Evolutionary conservation across 2,888 invertebrate species (phyloP).

Genomic region (Xestobium rufovillosum): DNA sequence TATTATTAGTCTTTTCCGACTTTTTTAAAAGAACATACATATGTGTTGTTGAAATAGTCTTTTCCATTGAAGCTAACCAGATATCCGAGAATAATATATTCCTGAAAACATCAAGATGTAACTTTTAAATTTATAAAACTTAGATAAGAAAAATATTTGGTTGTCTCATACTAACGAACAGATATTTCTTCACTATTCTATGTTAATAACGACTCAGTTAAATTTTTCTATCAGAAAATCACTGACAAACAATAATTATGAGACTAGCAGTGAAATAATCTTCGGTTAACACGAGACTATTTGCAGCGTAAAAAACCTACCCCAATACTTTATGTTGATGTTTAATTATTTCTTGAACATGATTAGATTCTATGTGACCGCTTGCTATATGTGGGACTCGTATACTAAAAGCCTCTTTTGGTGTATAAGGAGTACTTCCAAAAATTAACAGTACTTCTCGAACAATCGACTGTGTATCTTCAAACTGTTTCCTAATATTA

Average conservation of each 20-base stretch:
- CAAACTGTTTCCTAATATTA: conserved; percentile 30
- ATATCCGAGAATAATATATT: conserved; percentile 30
- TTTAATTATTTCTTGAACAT: conserved; percentile 28
- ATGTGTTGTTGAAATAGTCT: conserved; percentile 28
- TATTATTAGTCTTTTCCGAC: conserved; percentile 10
- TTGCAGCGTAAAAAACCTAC: conserved; percentile 25
- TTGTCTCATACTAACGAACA: too few relatives aligned
- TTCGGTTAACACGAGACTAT: too few relatives aligned
- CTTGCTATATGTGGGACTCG: conserved; percentile 24
- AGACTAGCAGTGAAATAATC: too few relatives aligned
- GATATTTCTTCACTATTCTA: conserved; percentile 1
- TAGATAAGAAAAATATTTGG: neutral
- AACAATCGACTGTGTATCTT: conserved; percentile 22
- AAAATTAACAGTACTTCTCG: conserved; percentile 33
- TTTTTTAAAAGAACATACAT: conserved; percentile 29
- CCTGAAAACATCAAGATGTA: conserved; percentile 23
- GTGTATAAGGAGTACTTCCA: conserved; percentile 31
- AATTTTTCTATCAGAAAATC: too few relatives aligned
- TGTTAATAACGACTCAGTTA: neutral
- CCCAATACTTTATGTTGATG: conserved; percentile 33
- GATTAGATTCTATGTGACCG: conserved; percentile 34
- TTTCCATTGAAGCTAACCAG: conserved; percentile 29
- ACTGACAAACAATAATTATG: too few relatives aligned
- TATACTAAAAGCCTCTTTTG: conserved; percentile 34
- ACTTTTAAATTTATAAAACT: neutral